Evolutionary conservation across 2,797 vertebrate genomes (phyloP).

Genomic region (Alexandromys oeconomus): DNA sequence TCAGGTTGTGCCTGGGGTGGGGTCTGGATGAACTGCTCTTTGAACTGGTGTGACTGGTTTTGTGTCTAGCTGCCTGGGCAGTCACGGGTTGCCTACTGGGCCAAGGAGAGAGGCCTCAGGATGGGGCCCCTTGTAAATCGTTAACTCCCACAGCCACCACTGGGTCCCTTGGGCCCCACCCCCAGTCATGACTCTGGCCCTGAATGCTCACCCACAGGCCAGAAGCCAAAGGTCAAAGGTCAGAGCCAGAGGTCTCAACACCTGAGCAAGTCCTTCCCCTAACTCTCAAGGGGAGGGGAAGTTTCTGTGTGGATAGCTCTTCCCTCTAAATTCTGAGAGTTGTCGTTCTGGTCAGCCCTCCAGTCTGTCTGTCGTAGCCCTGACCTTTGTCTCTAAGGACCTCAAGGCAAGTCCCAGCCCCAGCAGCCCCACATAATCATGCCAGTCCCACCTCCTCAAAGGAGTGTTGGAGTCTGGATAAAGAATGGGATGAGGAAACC

Average conservation of each 20-base stretch:
- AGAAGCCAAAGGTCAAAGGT: constrained; percentile 67
- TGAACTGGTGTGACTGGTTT: constrained; percentile 85
- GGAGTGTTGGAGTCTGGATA: neutral
- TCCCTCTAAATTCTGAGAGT: constrained; percentile 13
- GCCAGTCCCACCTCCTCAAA: constrained; percentile 15
- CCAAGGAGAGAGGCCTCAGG: constrained; percentile 77
- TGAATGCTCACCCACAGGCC: constrained; percentile 3
- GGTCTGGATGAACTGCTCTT: constrained; percentile 77
- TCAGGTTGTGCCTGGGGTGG: constrained; percentile 61
- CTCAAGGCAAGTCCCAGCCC: constrained; percentile 45
- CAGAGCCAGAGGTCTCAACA: constrained; percentile 61
- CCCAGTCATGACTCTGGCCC: constrained; percentile 41
- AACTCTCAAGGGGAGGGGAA: neutral
- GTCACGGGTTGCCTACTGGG: constrained; percentile 80
- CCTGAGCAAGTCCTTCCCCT: constrained; percentile 56
- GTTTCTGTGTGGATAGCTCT: neutral
- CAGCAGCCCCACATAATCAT: constrained; percentile 40
- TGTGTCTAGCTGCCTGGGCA: constrained; percentile 78
- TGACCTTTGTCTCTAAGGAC: constrained; percentile 54
- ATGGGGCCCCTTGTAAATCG: constrained; percentile 82
- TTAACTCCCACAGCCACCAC: constrained; percentile 78
- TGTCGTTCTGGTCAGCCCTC: constrained; percentile 1
- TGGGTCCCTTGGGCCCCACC: constrained; percentile 56
- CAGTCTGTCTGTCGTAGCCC: constrained; percentile 32
- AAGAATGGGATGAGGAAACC: neutral